Evolutionary conservation across 2,797 vertebrate species (phyloP).

Genomic region (Sebastes flavidus): DNA sequence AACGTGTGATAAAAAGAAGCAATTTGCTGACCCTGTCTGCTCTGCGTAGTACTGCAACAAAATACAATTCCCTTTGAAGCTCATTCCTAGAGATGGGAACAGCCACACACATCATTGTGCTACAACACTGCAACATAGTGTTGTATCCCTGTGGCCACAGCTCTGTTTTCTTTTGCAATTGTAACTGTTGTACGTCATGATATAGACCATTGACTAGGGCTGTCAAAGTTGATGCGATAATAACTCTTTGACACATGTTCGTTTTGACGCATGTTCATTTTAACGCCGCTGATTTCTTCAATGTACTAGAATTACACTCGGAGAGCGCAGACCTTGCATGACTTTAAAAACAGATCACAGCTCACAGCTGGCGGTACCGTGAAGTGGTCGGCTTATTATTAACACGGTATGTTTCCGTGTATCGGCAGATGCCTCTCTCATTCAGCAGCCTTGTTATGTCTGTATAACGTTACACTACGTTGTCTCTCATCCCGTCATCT

Average conservation of each 20-base stretch:
- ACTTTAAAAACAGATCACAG: too few species aligned
- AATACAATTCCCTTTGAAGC: background rate
- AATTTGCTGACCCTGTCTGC: background rate
- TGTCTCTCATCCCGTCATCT: accelerated
- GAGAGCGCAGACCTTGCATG: too few species aligned
- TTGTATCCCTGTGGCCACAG: background rate
- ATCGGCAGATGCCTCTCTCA: too few species aligned
- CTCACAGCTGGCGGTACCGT: too few species aligned
- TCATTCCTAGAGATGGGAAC: background rate
- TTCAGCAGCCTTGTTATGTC: too few species aligned
- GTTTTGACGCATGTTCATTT: too few species aligned
- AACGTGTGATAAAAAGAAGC: background rate
- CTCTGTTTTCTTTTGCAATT: background rate
- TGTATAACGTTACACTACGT: too few species aligned
- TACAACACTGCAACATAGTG: background rate
- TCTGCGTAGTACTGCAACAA: background rate
- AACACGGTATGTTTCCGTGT: accelerated
- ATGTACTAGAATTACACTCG: too few species aligned
- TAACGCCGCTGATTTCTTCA: too few species aligned
- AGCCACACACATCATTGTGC: background rate
- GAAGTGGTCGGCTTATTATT: too few species aligned
- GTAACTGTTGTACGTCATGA: background rate
- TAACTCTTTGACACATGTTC: too few species aligned
- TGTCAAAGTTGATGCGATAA: background rate
- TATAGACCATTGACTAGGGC: background rate